Evolutionary conservation across 2,888 invertebrate species (phyloP).

Genomic region (Argynnis bischoffii): DNA sequence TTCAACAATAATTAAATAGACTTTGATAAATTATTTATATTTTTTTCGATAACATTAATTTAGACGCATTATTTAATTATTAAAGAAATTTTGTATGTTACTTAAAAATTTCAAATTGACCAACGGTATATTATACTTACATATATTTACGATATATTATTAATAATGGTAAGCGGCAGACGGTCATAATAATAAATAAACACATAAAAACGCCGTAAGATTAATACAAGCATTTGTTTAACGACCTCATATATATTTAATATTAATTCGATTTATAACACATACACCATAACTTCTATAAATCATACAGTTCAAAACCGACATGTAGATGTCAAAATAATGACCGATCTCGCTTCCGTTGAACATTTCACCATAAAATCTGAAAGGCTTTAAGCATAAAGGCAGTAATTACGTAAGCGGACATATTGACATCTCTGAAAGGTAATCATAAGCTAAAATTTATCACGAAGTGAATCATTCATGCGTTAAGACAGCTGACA

Average conservation of each 20-base stretch:
- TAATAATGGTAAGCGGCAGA: too few species aligned
- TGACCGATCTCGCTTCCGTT: constrained; percentile 63
- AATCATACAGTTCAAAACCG: constrained; percentile 66
- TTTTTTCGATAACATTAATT: too few species aligned
- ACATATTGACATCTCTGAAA: constrained; percentile 80
- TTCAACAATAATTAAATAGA: too few species aligned
- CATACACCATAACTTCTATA: constrained; percentile 60
- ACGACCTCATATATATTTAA: constrained; percentile 53
- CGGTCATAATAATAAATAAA: too few species aligned
- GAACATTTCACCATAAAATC: constrained; percentile 62
- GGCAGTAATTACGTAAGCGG: constrained; percentile 78
- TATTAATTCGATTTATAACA: constrained; percentile 71
- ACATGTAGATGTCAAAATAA: constrained; percentile 62
- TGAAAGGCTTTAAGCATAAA: constrained; percentile 69
- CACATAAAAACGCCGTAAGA: too few species aligned
- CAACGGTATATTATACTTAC: too few species aligned
- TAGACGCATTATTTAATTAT: too few species aligned
- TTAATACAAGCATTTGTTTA: constrained; percentile 37
- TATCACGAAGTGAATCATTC: constrained; percentile 82
- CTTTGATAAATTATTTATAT: too few species aligned
- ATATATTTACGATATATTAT: too few species aligned
- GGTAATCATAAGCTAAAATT: constrained; percentile 82
- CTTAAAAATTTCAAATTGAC: too few species aligned
- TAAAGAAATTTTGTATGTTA: too few species aligned
- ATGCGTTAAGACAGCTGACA: constrained; percentile 80